Base-by-base conservation (phyloP, 2,797 vertebrate genomes). In the Lithobates pipiens region DNA sequence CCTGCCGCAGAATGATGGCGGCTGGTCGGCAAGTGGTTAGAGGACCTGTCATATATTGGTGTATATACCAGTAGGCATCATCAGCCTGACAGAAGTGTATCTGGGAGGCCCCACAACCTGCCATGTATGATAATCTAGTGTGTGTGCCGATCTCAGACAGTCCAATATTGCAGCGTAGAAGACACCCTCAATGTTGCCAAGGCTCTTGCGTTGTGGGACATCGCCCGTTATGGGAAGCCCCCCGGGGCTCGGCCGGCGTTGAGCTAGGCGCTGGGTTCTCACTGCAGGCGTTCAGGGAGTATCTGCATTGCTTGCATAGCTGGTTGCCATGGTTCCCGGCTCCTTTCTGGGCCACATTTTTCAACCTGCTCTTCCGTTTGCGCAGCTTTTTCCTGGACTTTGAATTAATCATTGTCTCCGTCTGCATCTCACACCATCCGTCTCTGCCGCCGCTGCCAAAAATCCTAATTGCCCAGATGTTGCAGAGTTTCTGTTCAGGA, bases 291-390 rank as follows among this genome's bases (percentile, higher is more conserved):
- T 72, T 46, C 39, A 27, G 54, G 68, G 25, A 21, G 42, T 71
- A 50, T 21, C 44, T 70, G 69, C 81, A 69, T 83, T 68, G 61
- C 73, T 83, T 42, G 75, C 73, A 76, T 76, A 54, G 46, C 81
- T 83, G 81, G 81, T 83, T 83, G 75, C 73, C 72, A 83, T 83
- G 61, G 73, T 15, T 67, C 39, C 72, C 54, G 57, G 61, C 72
- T 54, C 50, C 50, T 54, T 54, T 54, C 50, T 54, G 15, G 50
- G 50, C 50, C 73, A 44, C 46, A 69, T 76, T 68, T 34, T 83
- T 50, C 72, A 65, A 65, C 81, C 57, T 76, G 80, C 74, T 76
- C 61, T 27, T 34, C 10, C 75, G 81, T 76, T 68, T 76, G 80
- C 21, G 61, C 54, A 50, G 81, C 25, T 75, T 75, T 75, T 75